These are phyloP conservation scores for Drosophila mettleri DNA, from an alignment of 2,888 invertebrate species.

Conservation along the genomic window DNA sequence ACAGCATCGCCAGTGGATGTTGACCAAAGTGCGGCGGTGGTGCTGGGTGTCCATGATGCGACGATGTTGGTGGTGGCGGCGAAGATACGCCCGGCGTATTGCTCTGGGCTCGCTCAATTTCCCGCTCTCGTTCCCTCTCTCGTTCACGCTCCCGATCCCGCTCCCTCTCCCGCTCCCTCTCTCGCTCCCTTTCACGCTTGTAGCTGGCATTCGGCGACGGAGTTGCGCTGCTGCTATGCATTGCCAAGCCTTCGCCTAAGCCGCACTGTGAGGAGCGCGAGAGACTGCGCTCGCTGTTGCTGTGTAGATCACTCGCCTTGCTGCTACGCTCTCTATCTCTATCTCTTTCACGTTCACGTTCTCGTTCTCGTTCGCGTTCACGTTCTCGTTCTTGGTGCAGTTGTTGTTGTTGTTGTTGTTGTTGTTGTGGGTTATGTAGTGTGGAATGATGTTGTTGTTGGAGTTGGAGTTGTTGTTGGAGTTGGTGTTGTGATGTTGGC, in stretches of 20 bases:
- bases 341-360: conserved; percentile 50
- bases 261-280: conserved; percentile 65
- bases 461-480: conserved; percentile 62
- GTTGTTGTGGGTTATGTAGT: conserved; percentile 67
- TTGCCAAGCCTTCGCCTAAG: conserved; percentile 35
- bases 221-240: conserved; percentile 56
- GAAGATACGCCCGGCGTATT: conserved; percentile 59
- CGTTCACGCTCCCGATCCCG: conserved; percentile 53
- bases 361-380: conserved; percentile 34
- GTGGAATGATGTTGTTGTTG: conserved; percentile 70
- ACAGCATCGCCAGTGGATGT: conserved; percentile 76
- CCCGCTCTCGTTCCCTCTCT: conserved; percentile 48
- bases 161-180: conserved; percentile 52
- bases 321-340: conserved; percentile 45
- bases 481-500: conserved; percentile 68
- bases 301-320: conserved; percentile 62
- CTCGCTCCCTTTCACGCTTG: conserved; percentile 62
- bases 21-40: conserved; percentile 77
- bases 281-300: conserved; percentile 67
- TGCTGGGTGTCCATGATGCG: conserved; percentile 56
- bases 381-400: conserved; percentile 60
- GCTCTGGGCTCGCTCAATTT: conserved; percentile 51
- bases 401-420: conserved; percentile 59
- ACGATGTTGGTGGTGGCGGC: conserved; percentile 54
- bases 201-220: conserved; percentile 60